These are phyloP conservation scores for Cydia pomonella DNA, from an alignment of 1,140 invertebrate genomes.

Conservation along the genomic window DNA sequence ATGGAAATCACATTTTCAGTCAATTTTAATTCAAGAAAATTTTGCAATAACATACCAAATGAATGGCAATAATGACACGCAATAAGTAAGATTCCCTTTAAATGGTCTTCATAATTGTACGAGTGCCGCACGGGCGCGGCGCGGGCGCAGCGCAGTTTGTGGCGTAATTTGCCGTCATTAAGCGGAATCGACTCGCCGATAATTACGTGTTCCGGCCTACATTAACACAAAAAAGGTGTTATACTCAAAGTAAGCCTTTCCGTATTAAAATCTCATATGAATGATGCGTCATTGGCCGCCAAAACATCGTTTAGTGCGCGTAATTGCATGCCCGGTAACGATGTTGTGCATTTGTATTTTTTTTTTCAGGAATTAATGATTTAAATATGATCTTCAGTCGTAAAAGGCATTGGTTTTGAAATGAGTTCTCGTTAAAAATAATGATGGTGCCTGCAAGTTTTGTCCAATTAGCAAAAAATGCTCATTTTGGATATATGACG, in stretches of 20 bases:
- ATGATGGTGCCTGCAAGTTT: no score
- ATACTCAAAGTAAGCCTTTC: constrained; percentile 52
- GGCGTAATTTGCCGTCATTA: constrained; percentile 70
- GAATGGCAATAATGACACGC: constrained; percentile 45
- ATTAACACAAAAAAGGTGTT: constrained; percentile 70
- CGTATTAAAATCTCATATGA: constrained; percentile 62
- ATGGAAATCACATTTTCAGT: no score
- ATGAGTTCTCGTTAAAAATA: no score
- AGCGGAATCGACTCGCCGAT: constrained; percentile 59
- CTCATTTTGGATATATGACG: no score
- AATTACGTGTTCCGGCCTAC: constrained; percentile 61
- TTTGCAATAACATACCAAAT: constrained; percentile 38
- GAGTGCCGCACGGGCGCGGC: constrained; percentile 41
- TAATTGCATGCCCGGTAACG: constrained; percentile 38
- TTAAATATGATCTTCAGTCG: no score
- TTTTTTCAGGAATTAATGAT: background rate
- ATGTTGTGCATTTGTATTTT: constrained; percentile 18
- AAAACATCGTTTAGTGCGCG: constrained; percentile 44
- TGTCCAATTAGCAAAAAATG: no score
- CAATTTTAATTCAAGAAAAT: background rate
- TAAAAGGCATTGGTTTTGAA: no score
- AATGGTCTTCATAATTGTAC: constrained; percentile 44
- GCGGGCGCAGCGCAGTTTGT: constrained; percentile 53
- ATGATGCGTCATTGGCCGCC: constrained; percentile 41
- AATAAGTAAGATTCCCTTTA: constrained; percentile 46